phyloP scores from a whole-genome alignment of 2,113 vertebrate species.

The Heterotis niloticus region DNA sequence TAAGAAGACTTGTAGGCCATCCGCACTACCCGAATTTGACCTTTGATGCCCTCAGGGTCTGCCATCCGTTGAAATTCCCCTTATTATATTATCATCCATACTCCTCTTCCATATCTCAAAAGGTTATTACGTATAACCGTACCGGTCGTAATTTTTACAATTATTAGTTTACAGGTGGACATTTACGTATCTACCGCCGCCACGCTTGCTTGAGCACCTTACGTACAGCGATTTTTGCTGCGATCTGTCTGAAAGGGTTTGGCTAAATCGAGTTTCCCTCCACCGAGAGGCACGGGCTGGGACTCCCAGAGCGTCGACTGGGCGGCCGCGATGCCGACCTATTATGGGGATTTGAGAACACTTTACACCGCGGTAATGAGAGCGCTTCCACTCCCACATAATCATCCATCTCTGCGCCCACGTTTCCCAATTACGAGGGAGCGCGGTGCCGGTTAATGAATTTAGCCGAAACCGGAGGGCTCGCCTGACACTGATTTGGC shows the following conservation, averaged over 20 bases:
- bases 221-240: not conserved
- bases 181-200: not conserved
- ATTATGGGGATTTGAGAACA: constrained; percentile 36
- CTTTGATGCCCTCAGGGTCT: no score
- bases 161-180: not conserved
- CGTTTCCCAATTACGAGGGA: constrained; percentile 36
- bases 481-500: not conserved
- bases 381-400: constrained; percentile 34
- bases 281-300: not conserved
- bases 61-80: not conserved
- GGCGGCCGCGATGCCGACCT: not conserved
- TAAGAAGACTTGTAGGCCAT: no score
- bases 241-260: not conserved
- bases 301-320: not conserved
- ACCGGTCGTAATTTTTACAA: not conserved
- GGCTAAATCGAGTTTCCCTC: not conserved
- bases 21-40: no score
- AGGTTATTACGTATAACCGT: not conserved
- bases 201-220: not conserved
- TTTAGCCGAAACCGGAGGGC: constrained; percentile 34
- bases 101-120: not conserved
- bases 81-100: constrained; percentile 5
- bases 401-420: constrained; percentile 42
- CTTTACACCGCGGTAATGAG: constrained; percentile 40
- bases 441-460: constrained; percentile 41